Base-by-base conservation (phyloP, 2,888 invertebrate genomes). In the Phytoseiulus persimilis region DNA sequence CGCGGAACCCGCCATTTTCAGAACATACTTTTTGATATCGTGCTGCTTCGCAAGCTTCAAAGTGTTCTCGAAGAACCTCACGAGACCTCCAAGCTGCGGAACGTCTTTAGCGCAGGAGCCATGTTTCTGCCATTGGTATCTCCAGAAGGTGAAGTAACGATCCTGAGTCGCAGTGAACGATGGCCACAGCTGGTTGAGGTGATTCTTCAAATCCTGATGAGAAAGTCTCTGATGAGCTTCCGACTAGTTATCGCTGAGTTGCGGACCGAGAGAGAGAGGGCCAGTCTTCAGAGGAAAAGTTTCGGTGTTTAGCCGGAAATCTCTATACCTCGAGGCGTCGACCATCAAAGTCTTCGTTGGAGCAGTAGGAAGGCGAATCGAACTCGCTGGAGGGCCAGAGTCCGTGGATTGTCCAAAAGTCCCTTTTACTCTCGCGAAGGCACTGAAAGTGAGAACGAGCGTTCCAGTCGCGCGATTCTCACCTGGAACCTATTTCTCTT, bases 81-180 rank as follows among this genome's bases (percentile, higher is more conserved):
- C 31, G 39, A 90, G 90, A 1, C 90, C 45, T 28, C 28, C 39
- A n/a, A 90, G 32, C 89, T 32, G 31, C 6, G 90, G 46, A n/a
- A 33, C 31, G 28, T 83, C 31, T 3, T 9, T n/a, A 23, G 90
- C 90, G 90, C 90, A 90, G 11, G 90, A 32, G 32, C 90, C 90
- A 83, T 90, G 90, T 90, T 90, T 90, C 31, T 83, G 83, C 90
- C 90, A 90, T 90, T 90, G 90, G 90, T 90, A 90, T 32, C 90
- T 45, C 90, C 90, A 87, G 23, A 87, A 87, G 28, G 87, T 87
- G 87, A 87, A 87, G 33, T 39, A 87, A n/a, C 87, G 87, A 33
- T 87, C 87, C 23, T 87, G 87, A 31, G 87, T 87, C n/a, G 32
- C n/a, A 23, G 87, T 87, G 33, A 14, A 87, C 6, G 87, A 87